A percentile compares a stretch with the other conserved stretches of the same genome.
These are phyloP conservation scores for Schizopygopsis malacanthus DNA, from an alignment of 2,797 vertebrate species.

Conservation along the genomic window DNA sequence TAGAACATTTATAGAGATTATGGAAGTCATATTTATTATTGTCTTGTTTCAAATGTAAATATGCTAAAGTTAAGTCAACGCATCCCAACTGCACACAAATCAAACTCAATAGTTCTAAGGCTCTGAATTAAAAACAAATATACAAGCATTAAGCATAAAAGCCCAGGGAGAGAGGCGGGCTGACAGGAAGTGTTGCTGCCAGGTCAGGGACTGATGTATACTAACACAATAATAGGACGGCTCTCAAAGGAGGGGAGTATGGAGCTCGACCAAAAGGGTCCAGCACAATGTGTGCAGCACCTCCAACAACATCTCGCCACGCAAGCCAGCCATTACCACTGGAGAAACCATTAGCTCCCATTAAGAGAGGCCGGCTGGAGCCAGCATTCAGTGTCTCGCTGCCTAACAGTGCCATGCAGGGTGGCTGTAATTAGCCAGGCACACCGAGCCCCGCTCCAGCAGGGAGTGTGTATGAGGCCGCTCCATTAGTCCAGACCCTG, in stretches of 20 bases:
- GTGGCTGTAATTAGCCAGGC: slow-evolving; percentile 71
- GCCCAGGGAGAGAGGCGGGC: slow-evolving; percentile 41
- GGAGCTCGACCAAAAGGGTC: slow-evolving; percentile 60
- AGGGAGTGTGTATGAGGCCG: slow-evolving; percentile 66
- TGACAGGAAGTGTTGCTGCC: slow-evolving; percentile 47
- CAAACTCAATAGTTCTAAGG: slow-evolving; percentile 60
- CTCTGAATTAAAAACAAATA: slow-evolving; percentile 66
- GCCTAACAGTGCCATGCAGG: slow-evolving; percentile 49
- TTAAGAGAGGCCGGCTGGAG: slow-evolving; percentile 70
- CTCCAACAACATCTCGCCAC: slow-evolving; percentile 62
- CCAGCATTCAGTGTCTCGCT: slow-evolving; percentile 47
- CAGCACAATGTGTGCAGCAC: slow-evolving; percentile 63
- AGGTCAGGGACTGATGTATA: slow-evolving; percentile 63
- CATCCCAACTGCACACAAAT: slow-evolving; percentile 57
- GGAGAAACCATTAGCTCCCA: slow-evolving; percentile 76
- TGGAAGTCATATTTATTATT: background rate
- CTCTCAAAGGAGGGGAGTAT: slow-evolving; percentile 59
- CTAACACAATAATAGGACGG: slow-evolving; percentile 66
- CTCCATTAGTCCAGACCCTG: slow-evolving; percentile 58
- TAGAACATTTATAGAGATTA: background rate
- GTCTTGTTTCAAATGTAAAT: background rate
- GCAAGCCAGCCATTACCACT: slow-evolving; percentile 69
- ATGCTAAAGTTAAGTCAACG: background rate
- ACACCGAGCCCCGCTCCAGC: slow-evolving; percentile 56
- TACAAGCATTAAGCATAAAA: slow-evolving; percentile 60